Conservation (phyloP, 2,113 vertebrate genomes). For the Oxygymnocypris stewartii region DNA sequence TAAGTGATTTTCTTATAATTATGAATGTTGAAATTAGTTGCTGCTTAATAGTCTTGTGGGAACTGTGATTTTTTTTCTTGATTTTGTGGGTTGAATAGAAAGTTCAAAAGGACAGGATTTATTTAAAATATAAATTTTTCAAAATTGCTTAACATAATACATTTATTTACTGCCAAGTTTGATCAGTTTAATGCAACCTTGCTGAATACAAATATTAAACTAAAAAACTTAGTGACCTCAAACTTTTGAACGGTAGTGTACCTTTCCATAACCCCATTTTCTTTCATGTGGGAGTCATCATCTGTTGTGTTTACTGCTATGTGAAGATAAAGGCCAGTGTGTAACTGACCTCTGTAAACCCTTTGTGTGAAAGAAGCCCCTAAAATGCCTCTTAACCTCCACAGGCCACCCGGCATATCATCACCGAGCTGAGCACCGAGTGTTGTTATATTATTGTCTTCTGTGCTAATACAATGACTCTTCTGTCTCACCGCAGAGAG, state of each 20-base stretch:
- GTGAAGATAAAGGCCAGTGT: conserved; percentile 57
- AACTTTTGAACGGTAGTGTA: background rate
- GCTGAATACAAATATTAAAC: background rate
- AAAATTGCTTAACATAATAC: background rate
- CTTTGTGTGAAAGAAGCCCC: conserved; percentile 47
- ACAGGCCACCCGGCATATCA: conserved; percentile 24
- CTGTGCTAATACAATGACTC: background rate
- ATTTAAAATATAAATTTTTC: background rate
- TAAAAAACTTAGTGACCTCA: background rate
- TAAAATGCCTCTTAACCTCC: conserved; percentile 45
- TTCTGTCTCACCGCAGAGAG: conserved; percentile 78
- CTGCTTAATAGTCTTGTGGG: background rate
- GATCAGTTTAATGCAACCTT: background rate
- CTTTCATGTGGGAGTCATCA: conserved; percentile 13
- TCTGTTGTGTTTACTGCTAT: conserved; percentile 50
- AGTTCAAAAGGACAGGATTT: too few relatives aligned
- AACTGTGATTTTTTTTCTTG: too few relatives aligned
- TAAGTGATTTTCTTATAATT: background rate
- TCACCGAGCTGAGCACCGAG: background rate
- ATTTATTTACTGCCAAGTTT: background rate
- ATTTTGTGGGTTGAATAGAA: too few relatives aligned
- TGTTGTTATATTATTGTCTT: background rate
- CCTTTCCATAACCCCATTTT: background rate
- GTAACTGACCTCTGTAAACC: conserved; percentile 65
- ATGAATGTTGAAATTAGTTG: background rate